Evolutionary conservation across 2,113 vertebrate species (phyloP).

Genomic region (Lagopus leucura): DNA sequence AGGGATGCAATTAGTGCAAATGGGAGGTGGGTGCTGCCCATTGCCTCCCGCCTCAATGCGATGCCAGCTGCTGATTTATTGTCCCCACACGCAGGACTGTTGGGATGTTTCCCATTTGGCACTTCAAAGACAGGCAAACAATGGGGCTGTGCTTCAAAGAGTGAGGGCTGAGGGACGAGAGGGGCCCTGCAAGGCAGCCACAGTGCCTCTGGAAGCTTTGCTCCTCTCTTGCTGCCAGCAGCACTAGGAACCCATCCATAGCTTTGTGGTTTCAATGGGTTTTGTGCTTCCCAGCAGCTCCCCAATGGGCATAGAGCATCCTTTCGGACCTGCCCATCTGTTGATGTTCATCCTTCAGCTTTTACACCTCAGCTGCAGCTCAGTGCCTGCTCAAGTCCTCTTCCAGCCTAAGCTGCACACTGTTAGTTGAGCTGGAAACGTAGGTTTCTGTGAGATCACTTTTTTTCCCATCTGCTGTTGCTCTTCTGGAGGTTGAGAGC

Average conservation of each 20-base stretch:
- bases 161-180: not conserved
- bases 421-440: not conserved
- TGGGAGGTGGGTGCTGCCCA: not conserved
- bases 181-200: not conserved
- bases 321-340: too few species aligned
- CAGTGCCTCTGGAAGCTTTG: not conserved
- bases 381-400: not conserved
- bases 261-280: not conserved
- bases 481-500: not conserved
- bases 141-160: slow-evolving; percentile 26
- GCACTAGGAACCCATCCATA: not conserved
- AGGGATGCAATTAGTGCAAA: not conserved
- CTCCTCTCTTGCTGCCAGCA: not conserved
- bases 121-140: slow-evolving; percentile 20
- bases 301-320: not conserved
- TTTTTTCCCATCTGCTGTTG: not conserved
- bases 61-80: not conserved
- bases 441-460: not conserved
- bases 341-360: not conserved
- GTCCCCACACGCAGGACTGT: not conserved
- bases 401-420: not conserved
- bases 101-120: not conserved
- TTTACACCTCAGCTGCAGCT: not conserved
- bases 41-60: not conserved
- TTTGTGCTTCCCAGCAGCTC: not conserved